Evolutionary conservation across 2,797 vertebrate genomes (phyloP).

Genomic region (Sebastes vulpes): DNA sequence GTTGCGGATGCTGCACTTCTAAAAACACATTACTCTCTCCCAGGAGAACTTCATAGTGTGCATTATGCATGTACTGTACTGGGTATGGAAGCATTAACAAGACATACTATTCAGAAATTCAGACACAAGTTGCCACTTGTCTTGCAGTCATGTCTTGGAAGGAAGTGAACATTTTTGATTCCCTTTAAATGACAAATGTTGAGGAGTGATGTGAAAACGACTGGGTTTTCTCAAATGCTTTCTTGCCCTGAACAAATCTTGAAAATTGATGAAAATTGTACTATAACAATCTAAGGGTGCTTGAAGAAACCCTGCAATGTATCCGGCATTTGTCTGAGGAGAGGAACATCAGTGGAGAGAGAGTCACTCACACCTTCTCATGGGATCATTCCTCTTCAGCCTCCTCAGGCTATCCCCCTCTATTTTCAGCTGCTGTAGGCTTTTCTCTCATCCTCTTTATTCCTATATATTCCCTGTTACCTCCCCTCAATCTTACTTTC

Average conservation of each 20-base stretch:
- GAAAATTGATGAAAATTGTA: neutral
- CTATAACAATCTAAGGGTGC: neutral
- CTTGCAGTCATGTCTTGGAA: neutral
- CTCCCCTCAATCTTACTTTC: neutral
- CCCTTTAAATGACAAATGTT: neutral
- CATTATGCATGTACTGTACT: constrained; percentile 48
- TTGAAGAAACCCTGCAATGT: neutral
- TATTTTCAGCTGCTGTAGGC: constrained; percentile 19
- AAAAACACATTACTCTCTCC: constrained; percentile 27
- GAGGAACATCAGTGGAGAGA: neutral
- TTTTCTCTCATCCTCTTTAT: neutral
- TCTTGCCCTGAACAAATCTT: neutral
- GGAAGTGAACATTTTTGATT: neutral
- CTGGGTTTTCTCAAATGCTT: neutral
- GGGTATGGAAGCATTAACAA: neutral
- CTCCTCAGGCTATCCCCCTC: constrained; percentile 20
- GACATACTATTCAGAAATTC: constrained; percentile 6
- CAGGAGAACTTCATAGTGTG: constrained; percentile 11
- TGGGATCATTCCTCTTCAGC: constrained; percentile 21
- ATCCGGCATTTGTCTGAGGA: neutral
- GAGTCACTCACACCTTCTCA: constrained; percentile 10
- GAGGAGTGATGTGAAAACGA: neutral
- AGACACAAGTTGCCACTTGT: neutral
- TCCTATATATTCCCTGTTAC: neutral
- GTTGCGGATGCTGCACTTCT: neutral